A percentile compares a stretch with the other conserved stretches of the same genome.
Evolutionary conservation across 2,113 vertebrate species (phyloP).

Genomic region (Illadopsis cleaveri): DNA sequence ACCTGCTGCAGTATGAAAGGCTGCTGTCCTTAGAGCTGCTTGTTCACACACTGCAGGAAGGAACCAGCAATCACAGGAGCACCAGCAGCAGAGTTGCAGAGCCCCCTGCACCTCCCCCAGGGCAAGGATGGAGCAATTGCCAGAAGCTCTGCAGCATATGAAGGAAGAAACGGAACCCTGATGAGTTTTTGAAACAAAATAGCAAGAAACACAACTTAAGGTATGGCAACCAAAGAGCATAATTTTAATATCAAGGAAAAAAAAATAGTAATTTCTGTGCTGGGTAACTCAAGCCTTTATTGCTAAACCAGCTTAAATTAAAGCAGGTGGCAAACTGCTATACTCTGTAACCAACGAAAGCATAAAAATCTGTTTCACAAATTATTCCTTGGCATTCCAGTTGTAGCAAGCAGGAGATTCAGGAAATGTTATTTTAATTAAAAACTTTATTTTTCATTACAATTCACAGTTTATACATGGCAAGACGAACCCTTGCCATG

Average conservation of each 20-base stretch:
- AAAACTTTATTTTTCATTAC: slow-evolving; percentile 82
- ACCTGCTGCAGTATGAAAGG: background rate
- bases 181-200: background rate
- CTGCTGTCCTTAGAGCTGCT: background rate
- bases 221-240: background rate
- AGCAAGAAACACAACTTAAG: background rate
- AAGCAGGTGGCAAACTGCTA: background rate
- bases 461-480: slow-evolving; percentile 82
- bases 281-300: slow-evolving; percentile 11
- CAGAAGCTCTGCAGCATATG: rapidly evolving
- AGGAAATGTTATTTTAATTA: slow-evolving; percentile 73
- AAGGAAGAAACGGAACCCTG: background rate
- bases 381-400: slow-evolving; percentile 44
- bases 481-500: slow-evolving; percentile 59
- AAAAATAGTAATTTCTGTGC: background rate
- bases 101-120: background rate
- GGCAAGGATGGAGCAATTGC: background rate
- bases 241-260: background rate
- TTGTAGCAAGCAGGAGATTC: slow-evolving; percentile 70
- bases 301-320: slow-evolving; percentile 48
- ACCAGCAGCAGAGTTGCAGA: background rate
- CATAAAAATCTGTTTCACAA: background rate
- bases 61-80: background rate
- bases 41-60: background rate
- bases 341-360: slow-evolving; percentile 1